Evolutionary conservation across 2,797 vertebrate genomes (phyloP).

Genomic region (Rhadinocentrus ornatus): DNA sequence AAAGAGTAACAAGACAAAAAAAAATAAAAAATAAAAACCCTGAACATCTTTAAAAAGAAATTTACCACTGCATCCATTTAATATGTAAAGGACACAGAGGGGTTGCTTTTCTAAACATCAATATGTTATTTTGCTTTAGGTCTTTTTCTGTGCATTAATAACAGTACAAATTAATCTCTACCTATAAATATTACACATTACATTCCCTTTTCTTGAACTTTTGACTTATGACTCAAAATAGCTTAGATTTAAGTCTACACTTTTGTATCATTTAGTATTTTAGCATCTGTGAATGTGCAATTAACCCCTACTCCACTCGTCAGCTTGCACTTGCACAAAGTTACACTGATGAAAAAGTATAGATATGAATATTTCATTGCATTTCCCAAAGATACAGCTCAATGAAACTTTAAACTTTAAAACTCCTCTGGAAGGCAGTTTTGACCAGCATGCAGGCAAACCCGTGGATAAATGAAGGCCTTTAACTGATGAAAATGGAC

Average conservation of each 20-base stretch:
- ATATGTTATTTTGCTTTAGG: too few species aligned
- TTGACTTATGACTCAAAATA: not conserved
- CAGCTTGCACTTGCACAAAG: not conserved
- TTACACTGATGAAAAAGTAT: not conserved
- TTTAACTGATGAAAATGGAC: not conserved
- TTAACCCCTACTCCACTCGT: not conserved
- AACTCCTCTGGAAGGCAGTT: not conserved
- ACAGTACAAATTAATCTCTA: too few species aligned
- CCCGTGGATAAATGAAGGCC: not conserved
- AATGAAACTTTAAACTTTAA: not conserved
- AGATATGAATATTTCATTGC: not conserved
- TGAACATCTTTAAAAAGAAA: too few species aligned
- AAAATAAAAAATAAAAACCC: too few species aligned
- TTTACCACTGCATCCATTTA: too few species aligned
- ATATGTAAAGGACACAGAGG: too few species aligned
- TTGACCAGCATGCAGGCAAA: not conserved
- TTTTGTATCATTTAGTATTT: not conserved
- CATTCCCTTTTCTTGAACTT: too few species aligned
- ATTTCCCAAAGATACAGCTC: not conserved
- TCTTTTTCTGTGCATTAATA: too few species aligned
- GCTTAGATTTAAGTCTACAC: not conserved
- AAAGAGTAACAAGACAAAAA: too few species aligned
- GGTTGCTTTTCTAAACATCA: too few species aligned
- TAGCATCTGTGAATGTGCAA: not conserved
- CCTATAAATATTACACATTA: too few species aligned